Base-by-base conservation (phyloP, 2,113 vertebrate genomes). In the Pluvianellus socialis region DNA sequence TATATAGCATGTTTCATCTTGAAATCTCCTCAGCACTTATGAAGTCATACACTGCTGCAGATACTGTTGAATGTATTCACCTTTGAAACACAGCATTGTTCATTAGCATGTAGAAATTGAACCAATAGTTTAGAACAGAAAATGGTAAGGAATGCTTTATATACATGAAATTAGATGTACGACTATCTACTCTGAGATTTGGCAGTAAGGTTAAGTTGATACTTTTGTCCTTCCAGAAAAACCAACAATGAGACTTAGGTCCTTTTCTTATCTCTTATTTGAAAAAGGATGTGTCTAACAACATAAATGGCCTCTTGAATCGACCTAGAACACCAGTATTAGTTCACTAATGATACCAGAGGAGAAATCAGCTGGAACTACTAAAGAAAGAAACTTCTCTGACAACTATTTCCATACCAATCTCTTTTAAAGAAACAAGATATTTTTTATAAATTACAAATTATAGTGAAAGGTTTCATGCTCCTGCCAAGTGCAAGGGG, bases 401-500 rank as follows among this genome's bases (percentile, higher is more conserved):
- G n/a, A 73, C 45, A 86, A 10, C 15, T 58, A 28, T 62, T 61
- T 89, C 45, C 18, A 71, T 45, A 58, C 22, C 3, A 58, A 40
- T 58, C 3, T 45, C 20, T 79, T 77, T 62, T n/a, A 87, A 70
- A 81, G 33, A 76, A 87, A 63, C 14, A 81, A 28, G 12, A 35
- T 44, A 11, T 4, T 21, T 33, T 45, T 62, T 58, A 40, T 75
- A 40, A 44, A 67, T 53, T 88, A n/a, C 24, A 58, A 93, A 92
- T 93, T 73, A 81, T 59, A 90, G 19, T 91, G 9, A 87, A 53
- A 94, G 55, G 45, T 86, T 95, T 75, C 9, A 33, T 95, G 95
- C 67, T 90, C 22, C 49, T 67, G 70, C 59, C 61, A 81, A 79
- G 38, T 68, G 63, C 38, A 82, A 40, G 17, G n/a, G 16, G 4